A percentile compares a stretch with the other conserved stretches of the same genome.
These are phyloP conservation scores for Aplodontia rufa DNA, from an alignment of 2,113 vertebrate species.

Conservation along the genomic window DNA sequence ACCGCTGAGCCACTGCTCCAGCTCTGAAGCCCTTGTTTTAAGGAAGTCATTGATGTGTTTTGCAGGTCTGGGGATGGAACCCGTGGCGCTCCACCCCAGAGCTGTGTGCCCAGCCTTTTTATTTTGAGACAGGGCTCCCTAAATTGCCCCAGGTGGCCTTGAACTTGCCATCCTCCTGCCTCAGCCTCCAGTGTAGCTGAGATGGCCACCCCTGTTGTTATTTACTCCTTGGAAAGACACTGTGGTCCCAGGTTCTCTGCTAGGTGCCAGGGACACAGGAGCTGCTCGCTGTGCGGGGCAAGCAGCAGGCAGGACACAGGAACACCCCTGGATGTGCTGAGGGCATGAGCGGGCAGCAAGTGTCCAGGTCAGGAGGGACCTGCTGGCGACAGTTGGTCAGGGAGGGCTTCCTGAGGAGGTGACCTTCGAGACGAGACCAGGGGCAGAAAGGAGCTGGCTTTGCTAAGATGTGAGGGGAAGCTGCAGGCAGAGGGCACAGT, in stretches of 20 bases:
- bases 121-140: no score
- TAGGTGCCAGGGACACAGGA: neutral
- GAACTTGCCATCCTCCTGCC: no score
- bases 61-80: no score
- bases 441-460: neutral
- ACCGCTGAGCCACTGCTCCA: no score
- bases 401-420: neutral
- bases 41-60: no score
- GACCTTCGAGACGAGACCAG: neutral
- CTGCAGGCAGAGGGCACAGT: neutral
- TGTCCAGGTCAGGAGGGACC: neutral
- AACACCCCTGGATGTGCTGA: neutral
- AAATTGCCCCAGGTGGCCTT: no score
- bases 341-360: rapidly evolving
- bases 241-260: neutral
- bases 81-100: no score
- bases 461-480: no score
- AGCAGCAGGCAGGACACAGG: neutral
- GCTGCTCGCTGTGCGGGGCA: no score
- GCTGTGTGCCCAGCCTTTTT: no score
- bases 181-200: no score
- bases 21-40: no score
- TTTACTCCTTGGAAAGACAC: neutral
- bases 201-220: neutral
- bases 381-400: neutral